A percentile compares a stretch with the other conserved stretches of the same genome.
These are phyloP conservation scores for Cryptoleucopteryx plumbea DNA, from an alignment of 2,113 vertebrate species.

Conservation along the genomic window DNA sequence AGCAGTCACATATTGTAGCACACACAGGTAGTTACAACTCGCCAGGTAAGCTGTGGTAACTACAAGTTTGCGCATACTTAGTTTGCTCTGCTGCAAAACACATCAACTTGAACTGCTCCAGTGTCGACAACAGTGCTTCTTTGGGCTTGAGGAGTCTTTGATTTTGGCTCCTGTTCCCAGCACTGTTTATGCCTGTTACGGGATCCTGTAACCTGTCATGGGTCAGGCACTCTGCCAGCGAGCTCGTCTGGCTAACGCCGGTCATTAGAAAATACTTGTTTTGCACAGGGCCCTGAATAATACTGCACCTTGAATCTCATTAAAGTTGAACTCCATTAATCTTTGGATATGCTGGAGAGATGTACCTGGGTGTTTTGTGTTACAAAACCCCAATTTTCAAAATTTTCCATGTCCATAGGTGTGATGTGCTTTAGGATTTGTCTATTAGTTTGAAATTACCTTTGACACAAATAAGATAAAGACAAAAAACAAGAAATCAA, in stretches of 20 bases:
- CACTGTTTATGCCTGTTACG: not conserved
- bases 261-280: not conserved
- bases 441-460: not conserved
- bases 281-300: not conserved
- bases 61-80: not conserved
- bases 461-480: not conserved
- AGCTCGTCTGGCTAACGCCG: rapidly evolving
- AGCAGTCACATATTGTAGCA: not conserved
- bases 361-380: not conserved
- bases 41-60: not conserved
- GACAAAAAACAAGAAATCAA: not conserved
- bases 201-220: not conserved
- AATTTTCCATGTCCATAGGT: not conserved
- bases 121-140: rapidly evolving
- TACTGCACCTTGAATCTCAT: not conserved
- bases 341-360: not conserved
- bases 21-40: not conserved
- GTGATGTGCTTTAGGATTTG: not conserved
- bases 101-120: not conserved
- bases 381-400: not conserved
- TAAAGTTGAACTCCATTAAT: not conserved
- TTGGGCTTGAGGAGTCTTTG: not conserved
- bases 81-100: not conserved
- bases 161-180: not conserved
- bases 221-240: not conserved